Evolutionary conservation across 2,888 invertebrate genomes (phyloP).

Genomic region (Cosmopolites sordidus): DNA sequence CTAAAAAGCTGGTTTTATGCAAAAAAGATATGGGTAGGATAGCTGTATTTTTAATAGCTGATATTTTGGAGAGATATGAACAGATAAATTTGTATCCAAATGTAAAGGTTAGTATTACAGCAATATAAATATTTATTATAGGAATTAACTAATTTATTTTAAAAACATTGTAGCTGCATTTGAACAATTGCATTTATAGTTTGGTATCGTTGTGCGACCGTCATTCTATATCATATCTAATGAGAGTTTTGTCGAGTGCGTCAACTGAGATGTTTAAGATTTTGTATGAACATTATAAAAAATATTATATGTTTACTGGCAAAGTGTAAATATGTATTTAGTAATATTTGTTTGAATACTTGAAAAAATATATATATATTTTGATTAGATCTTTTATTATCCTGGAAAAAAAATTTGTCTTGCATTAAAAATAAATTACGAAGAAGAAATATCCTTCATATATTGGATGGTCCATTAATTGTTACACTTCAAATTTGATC

Average conservation of each 20-base stretch:
- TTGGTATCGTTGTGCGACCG: conserved; percentile 49
- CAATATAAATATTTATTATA: neutral
- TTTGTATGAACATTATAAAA: conserved; percentile 48
- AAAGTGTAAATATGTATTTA: conserved; percentile 48
- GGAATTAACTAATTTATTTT: conserved; percentile 16
- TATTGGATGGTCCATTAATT: too few relatives aligned
- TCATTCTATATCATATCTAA: conserved; percentile 48
- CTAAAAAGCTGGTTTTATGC: conserved; percentile 39
- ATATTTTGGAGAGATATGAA: conserved; percentile 50
- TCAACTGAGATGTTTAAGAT: conserved; percentile 51
- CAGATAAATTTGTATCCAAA: conserved; percentile 45
- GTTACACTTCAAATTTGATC: too few relatives aligned
- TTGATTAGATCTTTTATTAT: too few relatives aligned
- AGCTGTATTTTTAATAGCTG: conserved; percentile 49
- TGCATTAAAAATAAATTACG: too few relatives aligned
- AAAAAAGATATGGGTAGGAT: conserved; percentile 48
- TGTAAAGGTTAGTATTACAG: conserved; percentile 48
- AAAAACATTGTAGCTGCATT: conserved; percentile 43
- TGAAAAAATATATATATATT: too few relatives aligned
- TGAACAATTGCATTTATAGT: conserved; percentile 49
- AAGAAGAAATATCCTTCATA: too few relatives aligned
- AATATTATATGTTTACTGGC: conserved; percentile 51
- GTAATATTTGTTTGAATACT: too few relatives aligned
- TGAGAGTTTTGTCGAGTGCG: conserved; percentile 46
- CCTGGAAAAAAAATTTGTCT: too few relatives aligned